Base-by-base conservation (phyloP, 2,888 invertebrate species). In the Enchytraeus crypticus region DNA sequence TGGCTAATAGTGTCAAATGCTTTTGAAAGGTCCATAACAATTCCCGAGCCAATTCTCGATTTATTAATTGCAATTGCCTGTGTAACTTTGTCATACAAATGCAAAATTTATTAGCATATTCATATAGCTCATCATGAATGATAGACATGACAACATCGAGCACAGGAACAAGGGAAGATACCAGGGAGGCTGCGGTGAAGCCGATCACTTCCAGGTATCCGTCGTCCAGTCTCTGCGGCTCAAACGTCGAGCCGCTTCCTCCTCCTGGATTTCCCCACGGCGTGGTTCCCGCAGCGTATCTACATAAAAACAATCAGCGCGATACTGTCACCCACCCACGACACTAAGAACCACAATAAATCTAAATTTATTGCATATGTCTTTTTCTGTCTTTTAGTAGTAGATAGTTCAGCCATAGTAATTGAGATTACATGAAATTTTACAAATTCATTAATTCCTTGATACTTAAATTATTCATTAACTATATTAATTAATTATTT, bases 151-250 rank as follows among this genome's bases (percentile, higher is more conserved):
- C n/a, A n/a, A n/a, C n/a, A 18, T 23, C 18, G 21, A 23, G 2
- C 5, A 11, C n/a, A 34, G 23, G 1, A 30, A 21, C 11, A 51
- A 3, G 5, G 5, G 30, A 23, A 58, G 85, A 84, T 80, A 90
- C 90, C 83, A 97, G 84, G 81, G 96, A 95, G 82, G 95, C 93
- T 70, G 96, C 93, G 61, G 97, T 97, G 72, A 97, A 85, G 58
- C 97, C 97, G 63, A 97, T 90, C 64, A 97, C 93, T 85, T 97
- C 97, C 74, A 97, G 89, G 68, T 90, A 84, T 38, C 95, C 95
- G 80, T 97, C 97, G 78, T 95, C 92, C 54, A 92, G 92, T 38
- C 88, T 85, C 58, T 92, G 92, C 8, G 75, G 74, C 72, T 90
- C 80, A 75, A 82, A 78, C 62, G 78, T 89, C 58, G 85, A 84